Percentiles rank a stretch among this genome's conserved stretches.
Evolutionary conservation across 2,888 invertebrate genomes (phyloP).

Genomic region (Phaedon cochleariae): DNA sequence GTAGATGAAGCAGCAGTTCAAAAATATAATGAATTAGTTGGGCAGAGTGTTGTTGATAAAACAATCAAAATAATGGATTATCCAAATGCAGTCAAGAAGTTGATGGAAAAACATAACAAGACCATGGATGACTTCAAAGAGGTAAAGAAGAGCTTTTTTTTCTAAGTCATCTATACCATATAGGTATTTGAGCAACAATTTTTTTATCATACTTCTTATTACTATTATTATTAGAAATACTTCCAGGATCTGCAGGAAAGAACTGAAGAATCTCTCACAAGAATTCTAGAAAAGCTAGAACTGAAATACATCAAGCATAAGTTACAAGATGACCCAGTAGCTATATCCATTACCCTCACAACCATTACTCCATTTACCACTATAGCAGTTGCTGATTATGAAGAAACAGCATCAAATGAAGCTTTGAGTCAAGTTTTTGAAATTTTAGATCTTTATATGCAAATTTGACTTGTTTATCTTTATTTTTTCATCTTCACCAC

Average conservation of each 20-base stretch:
- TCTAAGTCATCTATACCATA: too few species aligned
- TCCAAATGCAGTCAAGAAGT: slow-evolving; percentile 44
- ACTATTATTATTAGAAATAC: too few species aligned
- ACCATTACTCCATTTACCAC: slow-evolving; percentile 50
- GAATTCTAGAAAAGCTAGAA: slow-evolving; percentile 47
- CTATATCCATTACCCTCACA: slow-evolving; percentile 44
- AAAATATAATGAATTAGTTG: slow-evolving; percentile 42
- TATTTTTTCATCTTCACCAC: too few species aligned
- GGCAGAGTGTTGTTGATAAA: slow-evolving; percentile 45
- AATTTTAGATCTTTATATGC: slow-evolving; percentile 39
- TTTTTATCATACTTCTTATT: too few species aligned
- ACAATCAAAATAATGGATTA: slow-evolving; percentile 48
- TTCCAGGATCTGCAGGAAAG: slow-evolving; percentile 47
- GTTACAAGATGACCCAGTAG: slow-evolving; percentile 44
- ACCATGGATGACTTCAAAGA: slow-evolving; percentile 43
- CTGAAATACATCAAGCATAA: slow-evolving; percentile 41
- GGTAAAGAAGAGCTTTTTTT: too few species aligned
- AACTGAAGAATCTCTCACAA: slow-evolving; percentile 44
- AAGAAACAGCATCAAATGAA: slow-evolving; percentile 36
- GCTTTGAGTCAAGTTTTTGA: slow-evolving; percentile 40
- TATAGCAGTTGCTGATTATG: slow-evolving; percentile 29
- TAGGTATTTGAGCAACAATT: too few species aligned
- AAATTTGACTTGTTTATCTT: too few species aligned
- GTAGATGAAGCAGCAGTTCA: slow-evolving; percentile 43
- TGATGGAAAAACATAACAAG: slow-evolving; percentile 47